Conservation (phyloP, 2,888 invertebrate species). For the Cryptocephalus primarius region DNA sequence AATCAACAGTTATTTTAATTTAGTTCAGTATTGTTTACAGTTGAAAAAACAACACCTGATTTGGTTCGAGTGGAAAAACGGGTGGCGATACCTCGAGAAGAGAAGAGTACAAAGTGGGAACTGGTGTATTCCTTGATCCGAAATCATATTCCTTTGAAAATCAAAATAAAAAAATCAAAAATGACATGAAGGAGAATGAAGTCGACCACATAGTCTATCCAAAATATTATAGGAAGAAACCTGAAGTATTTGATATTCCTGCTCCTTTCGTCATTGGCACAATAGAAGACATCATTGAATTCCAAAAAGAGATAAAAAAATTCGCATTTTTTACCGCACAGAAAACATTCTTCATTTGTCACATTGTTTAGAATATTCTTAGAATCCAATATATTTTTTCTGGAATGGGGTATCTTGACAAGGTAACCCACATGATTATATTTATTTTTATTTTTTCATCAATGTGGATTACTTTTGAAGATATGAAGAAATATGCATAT, state of each 20-base stretch:
- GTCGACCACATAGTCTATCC: conserved; percentile 67
- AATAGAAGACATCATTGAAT: conserved; percentile 47
- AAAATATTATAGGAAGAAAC: conserved; percentile 72
- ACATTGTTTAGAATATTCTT: no score
- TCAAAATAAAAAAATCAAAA: background rate
- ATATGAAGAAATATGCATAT: no score
- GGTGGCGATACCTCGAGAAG: conserved; percentile 49
- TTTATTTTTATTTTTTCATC: no score
- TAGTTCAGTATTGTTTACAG: no score
- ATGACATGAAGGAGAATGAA: conserved; percentile 29
- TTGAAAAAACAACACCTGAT: no score
- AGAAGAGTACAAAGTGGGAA: conserved; percentile 53
- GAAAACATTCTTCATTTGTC: conserved; percentile 55
- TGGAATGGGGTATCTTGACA: no score
- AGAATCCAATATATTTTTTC: no score
- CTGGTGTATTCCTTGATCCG: conserved; percentile 57
- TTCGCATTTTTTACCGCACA: conserved; percentile 62
- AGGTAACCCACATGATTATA: no score
- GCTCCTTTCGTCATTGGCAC: conserved; percentile 67
- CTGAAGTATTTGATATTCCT: conserved; percentile 60
- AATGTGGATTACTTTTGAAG: no score
- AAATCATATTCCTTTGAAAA: conserved; percentile 50
- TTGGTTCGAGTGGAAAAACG: no score
- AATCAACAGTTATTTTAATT: no score
- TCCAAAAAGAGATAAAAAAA: conserved; percentile 45